Conservation (phyloP, 2,888 invertebrate species). For the Strigamia crassipes region DNA sequence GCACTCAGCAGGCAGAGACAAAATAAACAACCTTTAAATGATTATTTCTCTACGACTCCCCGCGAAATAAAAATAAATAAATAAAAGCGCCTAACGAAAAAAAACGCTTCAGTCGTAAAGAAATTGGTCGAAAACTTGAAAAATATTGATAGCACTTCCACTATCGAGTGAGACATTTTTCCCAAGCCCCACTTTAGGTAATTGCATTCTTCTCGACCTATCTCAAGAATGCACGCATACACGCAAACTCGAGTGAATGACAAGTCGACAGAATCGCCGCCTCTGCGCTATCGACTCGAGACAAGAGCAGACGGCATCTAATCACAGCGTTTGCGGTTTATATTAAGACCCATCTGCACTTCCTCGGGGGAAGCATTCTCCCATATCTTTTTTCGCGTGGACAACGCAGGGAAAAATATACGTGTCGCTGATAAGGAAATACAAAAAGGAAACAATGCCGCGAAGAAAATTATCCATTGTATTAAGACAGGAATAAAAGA, state of each 20-base stretch:
- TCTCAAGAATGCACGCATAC: slow-evolving; percentile 32
- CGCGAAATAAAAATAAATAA: slow-evolving; percentile 35
- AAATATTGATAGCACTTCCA: background rate
- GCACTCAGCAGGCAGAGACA: background rate
- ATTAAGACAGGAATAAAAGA: background rate
- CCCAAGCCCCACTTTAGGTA: slow-evolving; percentile 8
- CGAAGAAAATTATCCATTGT: slow-evolving; percentile 18
- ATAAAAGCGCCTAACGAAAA: slow-evolving; percentile 49
- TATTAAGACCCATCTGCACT: slow-evolving; percentile 34
- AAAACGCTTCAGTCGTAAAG: background rate
- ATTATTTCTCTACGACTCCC: background rate
- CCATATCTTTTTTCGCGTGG: slow-evolving; percentile 6
- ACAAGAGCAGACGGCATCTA: slow-evolving; percentile 35
- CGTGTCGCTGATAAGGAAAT: background rate
- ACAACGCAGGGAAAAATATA: slow-evolving; percentile 9
- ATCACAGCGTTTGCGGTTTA: slow-evolving; percentile 40
- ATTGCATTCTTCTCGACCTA: slow-evolving; percentile 28
- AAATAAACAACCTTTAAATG: slow-evolving; percentile 33
- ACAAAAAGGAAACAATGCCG: background rate
- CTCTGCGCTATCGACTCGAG: background rate
- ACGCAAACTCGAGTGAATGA: slow-evolving; percentile 13
- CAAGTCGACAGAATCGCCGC: background rate
- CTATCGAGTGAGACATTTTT: background rate
- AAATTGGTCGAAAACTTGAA: background rate
- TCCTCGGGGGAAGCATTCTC: slow-evolving; percentile 18